These are phyloP conservation scores for Balearica regulorum DNA, from an alignment of 2,797 vertebrate species.

Conservation along the genomic window DNA sequence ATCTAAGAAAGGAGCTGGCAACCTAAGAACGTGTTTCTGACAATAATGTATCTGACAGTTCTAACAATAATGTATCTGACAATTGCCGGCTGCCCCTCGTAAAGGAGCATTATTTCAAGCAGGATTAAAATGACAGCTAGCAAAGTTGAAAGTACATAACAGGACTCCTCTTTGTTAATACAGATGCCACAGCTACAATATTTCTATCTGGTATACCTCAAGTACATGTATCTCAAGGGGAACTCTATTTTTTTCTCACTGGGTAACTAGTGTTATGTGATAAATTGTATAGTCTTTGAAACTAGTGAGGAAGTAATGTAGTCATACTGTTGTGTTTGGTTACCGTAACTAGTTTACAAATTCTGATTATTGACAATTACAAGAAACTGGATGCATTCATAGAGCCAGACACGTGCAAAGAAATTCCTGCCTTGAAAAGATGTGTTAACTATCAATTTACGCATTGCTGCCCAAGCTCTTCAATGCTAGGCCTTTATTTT, in stretches of 20 bases:
- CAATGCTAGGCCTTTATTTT: background rate
- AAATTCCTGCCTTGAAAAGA: background rate
- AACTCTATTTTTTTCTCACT: background rate
- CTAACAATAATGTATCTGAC: background rate
- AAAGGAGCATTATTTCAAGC: background rate
- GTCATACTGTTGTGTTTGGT: background rate
- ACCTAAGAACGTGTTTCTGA: background rate
- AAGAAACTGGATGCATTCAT: background rate
- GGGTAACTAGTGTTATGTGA: background rate
- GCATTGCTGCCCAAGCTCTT: background rate
- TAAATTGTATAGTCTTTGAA: background rate
- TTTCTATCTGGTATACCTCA: background rate
- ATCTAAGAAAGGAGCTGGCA: background rate
- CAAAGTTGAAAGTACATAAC: background rate
- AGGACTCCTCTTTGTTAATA: background rate
- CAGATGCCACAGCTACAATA: background rate
- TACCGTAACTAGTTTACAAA: background rate
- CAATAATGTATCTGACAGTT: background rate
- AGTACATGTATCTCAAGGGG: background rate
- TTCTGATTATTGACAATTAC: background rate
- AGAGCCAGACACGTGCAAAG: background rate
- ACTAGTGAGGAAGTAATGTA: background rate
- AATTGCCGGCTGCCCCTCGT: background rate
- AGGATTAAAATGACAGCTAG: background rate
- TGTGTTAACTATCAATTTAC: background rate